Conservation (phyloP, 2,797 vertebrate genomes). For the Pogoniulus pusillus region DNA sequence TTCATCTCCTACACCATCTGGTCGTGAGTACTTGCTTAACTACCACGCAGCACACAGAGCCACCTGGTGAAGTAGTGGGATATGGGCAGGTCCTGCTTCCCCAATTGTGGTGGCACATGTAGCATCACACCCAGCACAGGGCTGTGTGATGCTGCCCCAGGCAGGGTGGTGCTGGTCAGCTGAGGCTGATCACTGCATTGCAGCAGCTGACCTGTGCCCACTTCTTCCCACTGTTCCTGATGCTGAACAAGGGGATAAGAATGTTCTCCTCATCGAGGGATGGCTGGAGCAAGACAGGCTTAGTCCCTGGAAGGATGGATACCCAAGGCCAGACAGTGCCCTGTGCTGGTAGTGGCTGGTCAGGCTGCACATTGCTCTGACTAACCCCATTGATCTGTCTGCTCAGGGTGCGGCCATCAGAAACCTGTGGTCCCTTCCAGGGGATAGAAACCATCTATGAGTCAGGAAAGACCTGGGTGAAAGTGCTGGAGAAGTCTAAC, state of each 20-base stretch:
- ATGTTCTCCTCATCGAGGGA: not conserved
- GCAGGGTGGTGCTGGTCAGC: not conserved
- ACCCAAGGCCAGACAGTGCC: not conserved
- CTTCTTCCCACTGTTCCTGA: not conserved
- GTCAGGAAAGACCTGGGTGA: conserved; percentile 82
- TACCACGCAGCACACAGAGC: accelerated
- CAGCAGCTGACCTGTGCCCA: not conserved
- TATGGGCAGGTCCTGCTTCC: accelerated
- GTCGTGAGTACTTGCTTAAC: conserved; percentile 82
- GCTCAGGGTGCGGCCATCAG: conserved; percentile 84
- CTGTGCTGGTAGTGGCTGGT: not conserved
- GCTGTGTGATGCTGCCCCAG: too few relatives aligned
- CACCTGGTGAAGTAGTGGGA: accelerated
- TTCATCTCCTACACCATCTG: conserved; percentile 90
- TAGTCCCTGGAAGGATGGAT: not conserved
- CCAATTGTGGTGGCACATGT: too few relatives aligned
- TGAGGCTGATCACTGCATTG: not conserved
- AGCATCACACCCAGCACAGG: too few relatives aligned
- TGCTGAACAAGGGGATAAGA: not conserved
- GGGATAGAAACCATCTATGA: conserved; percentile 82
- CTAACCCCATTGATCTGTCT: accelerated
- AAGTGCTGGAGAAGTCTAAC: conserved; percentile 75
- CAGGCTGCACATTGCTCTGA: not conserved
- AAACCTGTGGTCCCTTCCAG: conserved; percentile 87
- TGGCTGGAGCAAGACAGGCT: not conserved